A percentile compares a stretch with the other conserved stretches of the same genome.
Conservation (phyloP, 2,888 invertebrate species). For the Neoascia interrupta region DNA sequence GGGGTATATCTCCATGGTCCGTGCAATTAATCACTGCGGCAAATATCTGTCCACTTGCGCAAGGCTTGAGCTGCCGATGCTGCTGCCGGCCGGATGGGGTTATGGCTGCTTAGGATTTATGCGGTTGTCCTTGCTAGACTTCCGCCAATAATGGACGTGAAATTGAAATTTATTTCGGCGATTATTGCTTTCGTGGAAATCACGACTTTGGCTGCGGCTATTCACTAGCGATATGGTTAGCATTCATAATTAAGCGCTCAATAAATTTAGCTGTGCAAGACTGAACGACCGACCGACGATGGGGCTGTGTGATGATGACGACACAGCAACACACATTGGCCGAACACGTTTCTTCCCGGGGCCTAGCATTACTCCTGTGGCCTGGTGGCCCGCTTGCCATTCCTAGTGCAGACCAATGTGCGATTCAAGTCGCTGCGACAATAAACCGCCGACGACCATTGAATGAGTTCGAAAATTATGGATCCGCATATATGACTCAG, state of each 20-base stretch:
- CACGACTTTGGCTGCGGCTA: constrained; percentile 55
- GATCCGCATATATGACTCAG: constrained; percentile 57
- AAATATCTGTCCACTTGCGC: constrained; percentile 66
- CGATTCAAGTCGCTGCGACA: constrained; percentile 62
- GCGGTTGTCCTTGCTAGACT: constrained; percentile 63
- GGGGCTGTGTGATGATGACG: constrained; percentile 33
- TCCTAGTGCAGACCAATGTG: constrained; percentile 33
- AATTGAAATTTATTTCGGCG: constrained; percentile 67
- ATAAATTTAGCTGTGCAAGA: constrained; percentile 54
- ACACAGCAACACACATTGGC: constrained; percentile 57
- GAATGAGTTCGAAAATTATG: constrained; percentile 64
- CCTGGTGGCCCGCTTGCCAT: constrained; percentile 53
- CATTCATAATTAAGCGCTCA: constrained; percentile 69
- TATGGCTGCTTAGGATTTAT: constrained; percentile 63
- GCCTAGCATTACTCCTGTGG: constrained; percentile 11
- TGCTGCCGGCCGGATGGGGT: constrained; percentile 2
- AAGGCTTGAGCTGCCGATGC: constrained; percentile 45
- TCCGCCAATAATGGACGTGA: constrained; percentile 56
- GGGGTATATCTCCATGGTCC: background rate
- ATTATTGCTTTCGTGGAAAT: constrained; percentile 66
- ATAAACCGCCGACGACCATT: constrained; percentile 67
- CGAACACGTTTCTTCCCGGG: constrained; percentile 40
- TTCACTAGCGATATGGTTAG: constrained; percentile 44
- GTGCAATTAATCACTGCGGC: constrained; percentile 61
- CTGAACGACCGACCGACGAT: constrained; percentile 35